These are phyloP conservation scores for Pollenia griseotomentosa DNA, from an alignment of 2,888 invertebrate genomes.

Conservation along the genomic window DNA sequence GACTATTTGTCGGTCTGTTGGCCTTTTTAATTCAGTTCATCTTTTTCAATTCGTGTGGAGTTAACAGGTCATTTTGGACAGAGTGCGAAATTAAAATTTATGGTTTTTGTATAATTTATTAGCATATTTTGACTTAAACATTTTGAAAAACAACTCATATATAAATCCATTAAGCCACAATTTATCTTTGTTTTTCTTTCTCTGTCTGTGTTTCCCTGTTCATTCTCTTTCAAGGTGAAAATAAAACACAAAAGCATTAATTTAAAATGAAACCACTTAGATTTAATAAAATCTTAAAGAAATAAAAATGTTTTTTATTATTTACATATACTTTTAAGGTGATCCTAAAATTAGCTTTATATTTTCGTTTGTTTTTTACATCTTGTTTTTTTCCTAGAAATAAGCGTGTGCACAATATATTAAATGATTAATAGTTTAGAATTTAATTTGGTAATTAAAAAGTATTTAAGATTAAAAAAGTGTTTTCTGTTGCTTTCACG, in stretches of 20 bases:
- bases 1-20: conserved; percentile 15
- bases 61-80: conserved; percentile 66
- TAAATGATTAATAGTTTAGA: conserved; percentile 6
- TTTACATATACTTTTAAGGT: not conserved
- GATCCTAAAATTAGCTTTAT: not conserved
- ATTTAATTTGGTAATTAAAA: not conserved
- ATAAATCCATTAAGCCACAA: conserved; percentile 66
- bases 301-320: not conserved
- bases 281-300: conserved; percentile 12
- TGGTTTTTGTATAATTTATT: conserved; percentile 65
- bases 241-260: conserved; percentile 33
- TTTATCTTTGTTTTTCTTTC: conserved; percentile 53
- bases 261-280: conserved; percentile 38
- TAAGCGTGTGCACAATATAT: not conserved
- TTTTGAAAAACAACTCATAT: conserved; percentile 57
- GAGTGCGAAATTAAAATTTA: conserved; percentile 64
- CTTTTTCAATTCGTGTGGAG: conserved; percentile 25
- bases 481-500: not conserved
- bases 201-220: not conserved
- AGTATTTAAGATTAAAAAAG: not conserved
- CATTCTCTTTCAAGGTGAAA: conserved; percentile 37
- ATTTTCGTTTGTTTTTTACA: not conserved
- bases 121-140: conserved; percentile 61
- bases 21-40: not conserved
- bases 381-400: not conserved